phyloP scores from a whole-genome alignment of 2,113 vertebrate genomes.

The Oncorhynchus mykiss region DNA sequence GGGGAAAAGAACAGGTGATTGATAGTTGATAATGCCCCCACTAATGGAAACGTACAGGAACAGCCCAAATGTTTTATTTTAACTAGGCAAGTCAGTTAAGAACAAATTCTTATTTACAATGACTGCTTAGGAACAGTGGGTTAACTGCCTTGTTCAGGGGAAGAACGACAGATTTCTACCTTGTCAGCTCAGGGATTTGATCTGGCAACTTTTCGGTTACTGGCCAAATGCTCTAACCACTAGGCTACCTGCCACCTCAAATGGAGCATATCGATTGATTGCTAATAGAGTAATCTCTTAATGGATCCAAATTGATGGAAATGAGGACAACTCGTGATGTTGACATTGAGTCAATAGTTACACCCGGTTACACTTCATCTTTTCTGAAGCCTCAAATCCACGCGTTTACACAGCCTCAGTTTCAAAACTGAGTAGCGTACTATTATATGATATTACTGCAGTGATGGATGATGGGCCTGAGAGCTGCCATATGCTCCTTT shows the following conservation, averaged over 20 bases:
- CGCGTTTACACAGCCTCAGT: neutral
- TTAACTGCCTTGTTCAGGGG: too few relatives aligned
- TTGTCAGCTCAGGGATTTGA: too few relatives aligned
- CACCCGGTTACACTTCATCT: neutral
- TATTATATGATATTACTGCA: conserved; percentile 2
- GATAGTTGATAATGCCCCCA: neutral
- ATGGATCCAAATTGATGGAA: neutral
- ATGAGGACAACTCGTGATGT: neutral
- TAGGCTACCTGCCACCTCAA: neutral
- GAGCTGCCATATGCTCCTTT: conserved; percentile 5
- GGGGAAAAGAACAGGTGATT: neutral
- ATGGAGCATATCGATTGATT: neutral
- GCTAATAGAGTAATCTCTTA: neutral
- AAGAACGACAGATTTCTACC: too few relatives aligned
- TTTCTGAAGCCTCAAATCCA: neutral
- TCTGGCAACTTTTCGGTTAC: too few relatives aligned
- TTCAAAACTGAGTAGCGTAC: neutral
- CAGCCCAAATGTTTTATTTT: neutral
- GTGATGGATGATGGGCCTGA: conserved; percentile 5
- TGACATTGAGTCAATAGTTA: neutral
- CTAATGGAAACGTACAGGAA: neutral
- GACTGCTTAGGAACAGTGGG: too few relatives aligned
- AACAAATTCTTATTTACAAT: too few relatives aligned
- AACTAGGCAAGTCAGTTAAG: too few relatives aligned
- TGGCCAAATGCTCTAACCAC: too few relatives aligned